phyloP scores from a whole-genome alignment of 2,888 invertebrate species.

The Drosophila paranaensis region DNA sequence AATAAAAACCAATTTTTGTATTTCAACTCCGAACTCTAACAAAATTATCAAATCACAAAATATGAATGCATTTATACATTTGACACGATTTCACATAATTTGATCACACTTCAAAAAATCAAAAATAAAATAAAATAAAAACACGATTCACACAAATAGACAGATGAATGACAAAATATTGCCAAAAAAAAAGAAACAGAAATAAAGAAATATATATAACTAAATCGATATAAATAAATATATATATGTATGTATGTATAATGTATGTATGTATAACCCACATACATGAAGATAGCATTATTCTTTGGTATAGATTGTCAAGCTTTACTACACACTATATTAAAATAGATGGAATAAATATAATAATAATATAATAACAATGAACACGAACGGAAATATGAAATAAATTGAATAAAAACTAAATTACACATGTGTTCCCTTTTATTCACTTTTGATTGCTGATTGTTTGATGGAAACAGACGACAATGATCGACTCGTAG shows the following conservation, averaged over 20 bases:
- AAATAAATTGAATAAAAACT: conserved; percentile 75
- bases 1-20: background rate
- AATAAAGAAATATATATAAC: conserved; percentile 2
- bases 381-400: conserved; percentile 68
- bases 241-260: conserved; percentile 6
- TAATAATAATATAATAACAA: conserved; percentile 47
- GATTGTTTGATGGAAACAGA: background rate
- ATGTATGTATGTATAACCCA: conserved; percentile 33
- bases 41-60: conserved; percentile 38
- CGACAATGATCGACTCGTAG: background rate
- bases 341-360: conserved; percentile 69
- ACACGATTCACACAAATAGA: conserved; percentile 40
- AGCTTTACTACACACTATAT: conserved; percentile 77
- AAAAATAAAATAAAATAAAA: conserved; percentile 7
- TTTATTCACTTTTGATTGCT: conserved; percentile 15
- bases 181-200: conserved; percentile 6
- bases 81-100: conserved; percentile 22
- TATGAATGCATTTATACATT: conserved; percentile 46
- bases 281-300: conserved; percentile 69
- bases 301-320: conserved; percentile 76
- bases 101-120: conserved; percentile 6
- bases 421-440: conserved; percentile 21
- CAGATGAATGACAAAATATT: conserved; percentile 34
- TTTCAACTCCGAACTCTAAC: conserved; percentile 36
- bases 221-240: conserved; percentile 23